Percentiles rank a stretch among this genome's conserved stretches.
phyloP scores from a whole-genome alignment of 2,888 invertebrate species.

The Gari tellinella region DNA sequence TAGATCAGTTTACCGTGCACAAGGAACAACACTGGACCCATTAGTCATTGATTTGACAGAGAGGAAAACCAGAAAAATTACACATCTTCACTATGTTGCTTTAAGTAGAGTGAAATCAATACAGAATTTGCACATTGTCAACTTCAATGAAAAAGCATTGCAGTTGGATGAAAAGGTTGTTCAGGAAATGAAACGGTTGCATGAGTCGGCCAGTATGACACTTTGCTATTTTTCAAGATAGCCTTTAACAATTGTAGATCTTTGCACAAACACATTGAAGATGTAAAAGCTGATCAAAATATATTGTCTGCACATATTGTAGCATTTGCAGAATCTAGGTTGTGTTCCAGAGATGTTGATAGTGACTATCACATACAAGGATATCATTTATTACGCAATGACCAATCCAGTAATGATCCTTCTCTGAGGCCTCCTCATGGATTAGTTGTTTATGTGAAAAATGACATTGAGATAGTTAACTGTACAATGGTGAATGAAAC shows the following conservation, averaged over 20 bases:
- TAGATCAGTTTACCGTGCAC: too few species aligned
- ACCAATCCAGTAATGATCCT: conserved; percentile 12
- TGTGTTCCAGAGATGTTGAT: conserved; percentile 16
- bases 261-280: conserved; percentile 32
- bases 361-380: conserved; percentile 21
- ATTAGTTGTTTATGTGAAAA: conserved; percentile 33
- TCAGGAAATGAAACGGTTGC: too few species aligned
- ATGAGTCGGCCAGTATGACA: too few species aligned
- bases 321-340: conserved; percentile 35
- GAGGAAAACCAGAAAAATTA: too few species aligned
- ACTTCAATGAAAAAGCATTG: too few species aligned
- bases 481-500: background rate
- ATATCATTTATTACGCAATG: conserved; percentile 30
- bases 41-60: too few species aligned
- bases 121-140: too few species aligned
- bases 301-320: conserved; percentile 36
- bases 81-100: too few species aligned
- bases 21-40: too few species aligned
- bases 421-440: conserved; percentile 43
- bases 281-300: conserved; percentile 30
- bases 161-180: too few species aligned
- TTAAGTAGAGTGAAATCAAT: too few species aligned
- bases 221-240: conserved; percentile 13
- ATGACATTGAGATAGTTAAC: conserved; percentile 3
- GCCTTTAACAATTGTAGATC: conserved; percentile 43